These are phyloP conservation scores for Penaeus monodon DNA, from an alignment of 2,888 invertebrate genomes.

Conservation along the genomic window DNA sequence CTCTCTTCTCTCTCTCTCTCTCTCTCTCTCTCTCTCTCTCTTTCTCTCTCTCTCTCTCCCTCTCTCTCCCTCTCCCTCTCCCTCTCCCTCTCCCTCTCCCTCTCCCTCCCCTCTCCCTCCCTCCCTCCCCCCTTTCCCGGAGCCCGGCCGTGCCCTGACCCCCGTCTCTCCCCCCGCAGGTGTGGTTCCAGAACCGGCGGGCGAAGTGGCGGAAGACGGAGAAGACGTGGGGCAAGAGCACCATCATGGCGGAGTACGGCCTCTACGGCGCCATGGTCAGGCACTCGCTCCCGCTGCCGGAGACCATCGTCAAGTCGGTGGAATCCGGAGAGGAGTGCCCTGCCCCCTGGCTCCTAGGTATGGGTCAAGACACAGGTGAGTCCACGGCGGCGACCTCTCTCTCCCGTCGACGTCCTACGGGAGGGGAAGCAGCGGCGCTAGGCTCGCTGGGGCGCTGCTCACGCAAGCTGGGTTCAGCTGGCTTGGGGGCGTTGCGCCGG, in stretches of 20 bases:
- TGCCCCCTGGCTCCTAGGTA: slow-evolving; percentile 99
- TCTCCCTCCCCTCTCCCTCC: background rate
- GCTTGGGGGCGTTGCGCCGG: background rate
- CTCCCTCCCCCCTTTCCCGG: slow-evolving; percentile 75
- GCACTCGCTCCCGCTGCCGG: slow-evolving; percentile 97
- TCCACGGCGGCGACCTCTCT: slow-evolving; percentile 42
- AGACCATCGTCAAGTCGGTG: slow-evolving; percentile 97
- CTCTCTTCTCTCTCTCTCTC: background rate
- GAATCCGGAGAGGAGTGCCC: slow-evolving; percentile 86
- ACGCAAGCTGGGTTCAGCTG: background rate
- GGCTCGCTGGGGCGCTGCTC: background rate
- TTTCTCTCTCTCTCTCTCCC: slow-evolving; percentile 18
- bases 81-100: background rate
- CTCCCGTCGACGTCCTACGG: background rate
- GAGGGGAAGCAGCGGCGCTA: background rate
- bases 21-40: slow-evolving; percentile 19
- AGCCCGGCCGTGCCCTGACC: slow-evolving; percentile 96
- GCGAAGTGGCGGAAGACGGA: slow-evolving; percentile 99
- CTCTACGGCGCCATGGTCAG: slow-evolving; percentile 99
- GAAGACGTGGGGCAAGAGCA: slow-evolving; percentile 99
- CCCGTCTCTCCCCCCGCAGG: slow-evolving; percentile 93
- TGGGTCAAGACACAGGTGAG: slow-evolving; percentile 69
- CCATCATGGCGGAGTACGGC: slow-evolving; percentile 99
- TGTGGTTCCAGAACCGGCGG: slow-evolving; percentile 98
- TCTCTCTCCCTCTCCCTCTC: background rate